These are phyloP conservation scores for Actias luna DNA, from an alignment of 2,888 invertebrate genomes.

Conservation along the genomic window DNA sequence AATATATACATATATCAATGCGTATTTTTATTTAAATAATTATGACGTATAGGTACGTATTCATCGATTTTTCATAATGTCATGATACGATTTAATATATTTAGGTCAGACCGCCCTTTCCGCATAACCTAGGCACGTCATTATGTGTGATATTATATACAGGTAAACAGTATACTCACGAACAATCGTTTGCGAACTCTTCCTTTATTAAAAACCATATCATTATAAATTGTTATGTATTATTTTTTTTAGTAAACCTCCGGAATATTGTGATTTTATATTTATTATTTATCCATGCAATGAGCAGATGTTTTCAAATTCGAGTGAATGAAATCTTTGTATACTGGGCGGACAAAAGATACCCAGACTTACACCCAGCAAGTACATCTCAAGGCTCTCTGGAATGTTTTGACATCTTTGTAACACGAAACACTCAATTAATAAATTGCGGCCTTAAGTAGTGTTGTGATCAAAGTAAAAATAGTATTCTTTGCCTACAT, in stretches of 20 bases:
- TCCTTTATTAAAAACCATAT: not conserved
- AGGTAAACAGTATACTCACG: not conserved
- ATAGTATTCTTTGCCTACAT: no score
- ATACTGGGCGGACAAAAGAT: not conserved
- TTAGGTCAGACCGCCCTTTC: conserved; percentile 2
- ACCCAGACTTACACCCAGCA: not conserved
- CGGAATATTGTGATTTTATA: not conserved
- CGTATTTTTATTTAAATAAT: not conserved
- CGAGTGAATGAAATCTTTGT: not conserved
- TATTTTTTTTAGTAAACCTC: not conserved
- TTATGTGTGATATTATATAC: not conserved
- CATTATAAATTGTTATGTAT: not conserved
- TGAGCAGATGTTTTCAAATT: not conserved
- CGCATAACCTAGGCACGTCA: not conserved
- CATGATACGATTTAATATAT: not conserved
- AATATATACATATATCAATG: not conserved
- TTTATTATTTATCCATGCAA: not conserved
- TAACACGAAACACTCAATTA: not conserved
- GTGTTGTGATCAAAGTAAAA: no score
- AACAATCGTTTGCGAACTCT: not conserved
- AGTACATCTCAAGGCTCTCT: not conserved
- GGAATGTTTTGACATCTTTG: not conserved
- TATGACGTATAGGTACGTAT: not conserved
- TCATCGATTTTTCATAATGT: not conserved
- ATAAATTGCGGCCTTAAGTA: not conserved